Percentiles rank a stretch among this genome's conserved stretches.
Conservation (phyloP, 2,888 invertebrate genomes). For the Phragmatobia fuliginosa region DNA sequence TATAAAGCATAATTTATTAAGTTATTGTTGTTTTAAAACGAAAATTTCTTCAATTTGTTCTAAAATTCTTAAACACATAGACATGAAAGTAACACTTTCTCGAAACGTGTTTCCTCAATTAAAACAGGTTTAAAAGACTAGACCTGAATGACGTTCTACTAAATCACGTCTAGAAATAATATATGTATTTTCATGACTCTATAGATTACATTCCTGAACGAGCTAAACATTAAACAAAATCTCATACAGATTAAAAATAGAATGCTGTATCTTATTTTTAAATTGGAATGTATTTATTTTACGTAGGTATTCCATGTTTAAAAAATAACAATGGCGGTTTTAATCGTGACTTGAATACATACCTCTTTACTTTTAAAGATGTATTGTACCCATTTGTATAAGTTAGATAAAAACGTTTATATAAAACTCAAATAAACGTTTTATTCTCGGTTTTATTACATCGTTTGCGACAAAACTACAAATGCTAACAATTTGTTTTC, state of each 20-base stretch:
- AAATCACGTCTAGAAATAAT: slow-evolving; percentile 22
- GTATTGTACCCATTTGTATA: slow-evolving; percentile 27
- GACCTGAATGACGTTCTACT: slow-evolving; percentile 22
- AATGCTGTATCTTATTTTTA: background rate
- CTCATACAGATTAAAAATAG: background rate
- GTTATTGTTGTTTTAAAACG: background rate
- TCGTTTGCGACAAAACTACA: slow-evolving; percentile 6
- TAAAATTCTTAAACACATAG: slow-evolving; percentile 21
- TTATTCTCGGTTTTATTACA: slow-evolving; percentile 9
- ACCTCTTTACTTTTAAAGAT: slow-evolving; percentile 25
- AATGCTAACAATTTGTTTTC: slow-evolving; percentile 1
- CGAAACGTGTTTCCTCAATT: slow-evolving; percentile 52
- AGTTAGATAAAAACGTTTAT: slow-evolving; percentile 15
- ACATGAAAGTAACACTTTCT: slow-evolving; percentile 54
- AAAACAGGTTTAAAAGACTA: slow-evolving; percentile 46
- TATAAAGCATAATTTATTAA: background rate
- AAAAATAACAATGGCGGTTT: slow-evolving; percentile 20
- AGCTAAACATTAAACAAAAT: slow-evolving; percentile 4
- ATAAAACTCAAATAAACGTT: slow-evolving; percentile 27
- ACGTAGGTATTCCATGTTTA: slow-evolving; percentile 9
- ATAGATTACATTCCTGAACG: slow-evolving; percentile 8
- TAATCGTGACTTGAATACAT: slow-evolving; percentile 28
- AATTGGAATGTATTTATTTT: background rate
- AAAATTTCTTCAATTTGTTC: background rate
- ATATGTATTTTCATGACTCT: background rate